Base-by-base conservation (phyloP, 2,888 invertebrate genomes). In the Aspidapion aeneum region DNA sequence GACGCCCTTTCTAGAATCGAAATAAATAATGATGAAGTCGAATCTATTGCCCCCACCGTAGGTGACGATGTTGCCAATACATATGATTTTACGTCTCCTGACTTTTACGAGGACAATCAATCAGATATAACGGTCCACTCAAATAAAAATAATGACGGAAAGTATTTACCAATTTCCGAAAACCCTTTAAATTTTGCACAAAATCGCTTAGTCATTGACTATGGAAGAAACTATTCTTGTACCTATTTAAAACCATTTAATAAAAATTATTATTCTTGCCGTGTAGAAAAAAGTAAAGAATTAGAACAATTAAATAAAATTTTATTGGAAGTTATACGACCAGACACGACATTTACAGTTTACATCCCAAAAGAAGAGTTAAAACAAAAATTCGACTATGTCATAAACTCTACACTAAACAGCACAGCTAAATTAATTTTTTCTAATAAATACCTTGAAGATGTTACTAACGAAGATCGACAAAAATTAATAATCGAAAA, bases 111-210 rank as follows among this genome's bases (percentile, higher is more conserved):
- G n/a, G 60, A 65, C 17, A 63, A 2, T 21, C 16, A 51, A n/a
- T 63, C 58, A 1, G 54, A 62, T n/a, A 55, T 54, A 48, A 67
- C 63, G 5, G 57, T 58, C 20, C 64, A 68, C 19, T 65, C 64
- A 9, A 61, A 62, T 21, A 58, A 21, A 9, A 63, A 66, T 58
- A 54, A 60, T 21, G 63, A 63, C 16, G 65, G 62, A 9, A 60
- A 63, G 51, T 21, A 48, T 9, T n/a, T 67, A n/a, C 66, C 66
- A 1, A 69, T 69, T 20, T 66, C 69, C 0, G 66, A 69, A 62
- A 63, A 67, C 55, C 61, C 69, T 1, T 3, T 66, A n/a, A 67
- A 69, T 58, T 22, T 60, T 22, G 61, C 56, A 7, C 35, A 49
- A 5, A 62, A 66, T 50, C 56, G 67, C 56, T 60, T 65, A 22